Conservation (phyloP, 2,888 invertebrate genomes). For the Polietes domitor region DNA sequence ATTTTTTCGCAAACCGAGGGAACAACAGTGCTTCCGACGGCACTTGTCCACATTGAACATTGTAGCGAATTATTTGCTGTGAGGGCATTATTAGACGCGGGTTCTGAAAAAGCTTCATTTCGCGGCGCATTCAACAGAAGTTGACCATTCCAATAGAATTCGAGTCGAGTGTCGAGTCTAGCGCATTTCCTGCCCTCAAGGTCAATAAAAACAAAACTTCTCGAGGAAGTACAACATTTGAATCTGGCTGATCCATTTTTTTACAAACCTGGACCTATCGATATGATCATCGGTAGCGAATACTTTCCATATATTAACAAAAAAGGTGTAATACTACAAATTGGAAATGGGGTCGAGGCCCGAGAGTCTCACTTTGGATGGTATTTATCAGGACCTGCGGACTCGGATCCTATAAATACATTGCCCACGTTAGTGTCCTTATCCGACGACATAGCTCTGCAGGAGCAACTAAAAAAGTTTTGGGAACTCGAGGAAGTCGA, state of each 20-base stretch:
- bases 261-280: conserved; percentile 18
- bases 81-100: conserved; percentile 11
- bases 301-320: conserved; percentile 19
- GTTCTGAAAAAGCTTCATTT: conserved; percentile 1
- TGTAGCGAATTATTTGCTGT: neutral
- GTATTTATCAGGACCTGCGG: neutral
- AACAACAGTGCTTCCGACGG: conserved; percentile 27
- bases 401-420: neutral
- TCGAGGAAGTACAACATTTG: neutral
- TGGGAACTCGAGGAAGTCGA: conserved; percentile 36
- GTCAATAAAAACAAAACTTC: neutral
- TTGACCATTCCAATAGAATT: neutral
- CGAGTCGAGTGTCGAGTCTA: neutral
- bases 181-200: conserved; percentile 18
- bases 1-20: neutral
- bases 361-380: conserved; percentile 29
- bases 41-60: neutral
- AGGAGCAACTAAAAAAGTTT: conserved; percentile 3
- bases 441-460: too few relatives aligned
- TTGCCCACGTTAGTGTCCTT: neutral
- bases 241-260: conserved; percentile 45
- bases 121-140: neutral
- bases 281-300: conserved; percentile 45
- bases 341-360: neutral
- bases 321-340: neutral